phyloP scores from a whole-genome alignment of 2,888 invertebrate species.

The Augochlorella aurata region DNA sequence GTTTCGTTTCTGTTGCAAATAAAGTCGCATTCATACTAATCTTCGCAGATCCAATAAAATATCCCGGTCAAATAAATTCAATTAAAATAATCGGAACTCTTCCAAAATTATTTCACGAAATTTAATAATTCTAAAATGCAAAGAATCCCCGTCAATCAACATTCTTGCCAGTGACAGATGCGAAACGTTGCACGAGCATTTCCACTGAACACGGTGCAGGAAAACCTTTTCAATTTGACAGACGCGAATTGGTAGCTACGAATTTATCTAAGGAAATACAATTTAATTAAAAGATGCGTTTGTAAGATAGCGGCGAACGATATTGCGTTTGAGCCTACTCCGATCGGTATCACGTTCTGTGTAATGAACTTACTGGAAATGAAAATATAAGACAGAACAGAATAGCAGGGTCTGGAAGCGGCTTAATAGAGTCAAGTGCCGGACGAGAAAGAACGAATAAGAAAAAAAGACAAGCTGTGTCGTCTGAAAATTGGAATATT shows the following conservation, averaged over 20 bases:
- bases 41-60: neutral
- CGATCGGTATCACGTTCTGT: conserved; percentile 5
- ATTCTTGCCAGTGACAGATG: neutral
- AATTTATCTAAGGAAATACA: conserved; percentile 4
- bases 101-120: neutral
- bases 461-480: conserved; percentile 44
- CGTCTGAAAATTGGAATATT: conserved; percentile 66
- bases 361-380: conserved; percentile 34
- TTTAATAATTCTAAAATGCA: neutral
- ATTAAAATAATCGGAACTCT: neutral
- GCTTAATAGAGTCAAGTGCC: conserved; percentile 61
- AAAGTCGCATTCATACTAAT: conserved; percentile 50
- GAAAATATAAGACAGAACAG: conserved; percentile 25
- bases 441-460: conserved; percentile 47
- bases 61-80: neutral
- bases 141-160: neutral
- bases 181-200: neutral
- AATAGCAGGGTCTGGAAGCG: conserved; percentile 41
- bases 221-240: neutral
- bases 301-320: conserved; percentile 8
- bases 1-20: conserved; percentile 61
- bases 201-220: neutral
- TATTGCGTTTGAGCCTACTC: conserved; percentile 5
- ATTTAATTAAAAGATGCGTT: conserved; percentile 31
- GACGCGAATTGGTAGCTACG: neutral